Evolutionary conservation across 2,888 invertebrate species (phyloP), one percentile per base, ranked within the genome.

Genomic region (Phlogophora meticulosa): DNA sequence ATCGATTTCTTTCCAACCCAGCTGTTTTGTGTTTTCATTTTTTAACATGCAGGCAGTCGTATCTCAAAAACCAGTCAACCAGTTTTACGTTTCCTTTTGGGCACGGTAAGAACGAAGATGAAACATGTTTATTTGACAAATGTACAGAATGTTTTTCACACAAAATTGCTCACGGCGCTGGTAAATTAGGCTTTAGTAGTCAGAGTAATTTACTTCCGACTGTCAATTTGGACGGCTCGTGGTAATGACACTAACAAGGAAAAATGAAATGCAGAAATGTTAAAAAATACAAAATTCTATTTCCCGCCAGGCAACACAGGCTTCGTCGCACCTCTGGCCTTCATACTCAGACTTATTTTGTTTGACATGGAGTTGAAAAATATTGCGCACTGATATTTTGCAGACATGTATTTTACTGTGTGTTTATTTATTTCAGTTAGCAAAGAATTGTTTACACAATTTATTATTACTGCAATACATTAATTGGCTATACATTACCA

Each of bases 211-310:
- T 61, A 28, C 42, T 52, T 58, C 43, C 22, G 34, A 56, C 57
- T 51, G 72, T 55, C 77, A 71, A 76, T 56, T 68, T 53, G 13
- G 43, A 55, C 45, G 24, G 52, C 20, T 32, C 45, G 4, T 76
- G 63, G 58, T 55, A 65, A 64, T 55, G 72, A 76, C 64, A 76
- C 9, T 22, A 38, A 58, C 40, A 52, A 64, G 45, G 45, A 73
- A 58, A 72, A 75, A 61, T 58, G n/a, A 51, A 70, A 64, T 59
- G 43, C 40, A 71, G 42, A 55, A 55, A 68, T 61, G 43, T 13
- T 22, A 24, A 32, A 53, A 69, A 72, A 42, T 64, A 55, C 17
- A 3, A 17, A 55, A 48, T 38, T 49, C 38, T 43, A 56, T 63
- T 57, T 64, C 49, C n/a, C 34, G 40, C 20, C 20, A 5, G 36